Conservation (phyloP, 2,797 vertebrate species). For the Lerista edwardsae region DNA sequence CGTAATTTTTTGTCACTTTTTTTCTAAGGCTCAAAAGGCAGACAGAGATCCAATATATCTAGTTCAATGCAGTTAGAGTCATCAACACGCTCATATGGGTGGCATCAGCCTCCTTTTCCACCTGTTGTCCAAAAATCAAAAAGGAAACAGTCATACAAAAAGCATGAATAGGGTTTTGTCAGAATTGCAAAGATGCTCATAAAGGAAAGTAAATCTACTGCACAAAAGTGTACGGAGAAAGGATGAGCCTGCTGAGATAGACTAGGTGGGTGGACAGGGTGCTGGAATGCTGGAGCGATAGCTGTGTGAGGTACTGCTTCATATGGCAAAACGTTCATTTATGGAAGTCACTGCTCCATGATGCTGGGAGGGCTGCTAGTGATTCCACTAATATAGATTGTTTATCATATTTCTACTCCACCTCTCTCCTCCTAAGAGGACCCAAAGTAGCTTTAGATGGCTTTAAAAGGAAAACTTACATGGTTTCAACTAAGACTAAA, state of each 20-base stretch:
- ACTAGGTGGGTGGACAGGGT: not conserved
- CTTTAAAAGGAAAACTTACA: too few relatives aligned
- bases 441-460: too few relatives aligned
- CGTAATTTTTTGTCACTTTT: slow-evolving; percentile 50
- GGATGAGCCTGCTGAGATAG: not conserved
- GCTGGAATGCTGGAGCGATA: not conserved
- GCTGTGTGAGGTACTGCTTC: not conserved
- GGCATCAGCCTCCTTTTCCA: slow-evolving; percentile 36
- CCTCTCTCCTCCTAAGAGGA: too few relatives aligned
- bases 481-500: too few relatives aligned
- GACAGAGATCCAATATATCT: slow-evolving; percentile 44
- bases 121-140: slow-evolving; percentile 57
- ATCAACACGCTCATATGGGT: not conserved
- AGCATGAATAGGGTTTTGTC: slow-evolving; percentile 51
- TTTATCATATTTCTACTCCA: too few relatives aligned
- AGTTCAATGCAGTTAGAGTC: not conserved
- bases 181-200: slow-evolving; percentile 41
- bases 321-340: too few relatives aligned
- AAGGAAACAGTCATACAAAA: slow-evolving; percentile 49
- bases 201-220: slow-evolving; percentile 5
- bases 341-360: too few relatives aligned
- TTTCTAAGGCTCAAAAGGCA: slow-evolving; percentile 10
- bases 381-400: too few relatives aligned
- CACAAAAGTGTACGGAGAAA: fast-evolving
- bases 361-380: too few relatives aligned